A percentile compares a stretch with the other conserved stretches of the same genome.
Evolutionary conservation across 2,113 vertebrate species (phyloP).

Genomic region (Sarotherodon lohbergeri): DNA sequence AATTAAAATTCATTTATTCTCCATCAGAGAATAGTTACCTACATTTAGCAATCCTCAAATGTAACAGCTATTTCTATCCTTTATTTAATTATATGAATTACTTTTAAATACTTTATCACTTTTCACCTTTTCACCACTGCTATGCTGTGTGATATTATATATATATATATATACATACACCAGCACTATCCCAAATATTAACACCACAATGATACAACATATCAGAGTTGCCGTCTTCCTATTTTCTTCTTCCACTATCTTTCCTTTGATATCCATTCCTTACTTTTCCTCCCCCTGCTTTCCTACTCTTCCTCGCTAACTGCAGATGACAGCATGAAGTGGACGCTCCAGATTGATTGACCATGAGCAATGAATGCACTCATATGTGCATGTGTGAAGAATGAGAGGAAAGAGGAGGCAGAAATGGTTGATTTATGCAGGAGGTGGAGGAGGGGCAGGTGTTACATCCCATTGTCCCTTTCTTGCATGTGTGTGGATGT

Average conservation of each 20-base stretch:
- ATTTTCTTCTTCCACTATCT: background rate
- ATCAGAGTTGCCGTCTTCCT: background rate
- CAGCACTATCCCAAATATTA: conserved; percentile 22
- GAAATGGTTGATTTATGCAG: background rate
- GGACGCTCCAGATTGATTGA: conserved; percentile 24
- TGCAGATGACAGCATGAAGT: background rate
- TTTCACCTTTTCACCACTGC: background rate
- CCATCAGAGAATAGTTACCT: background rate
- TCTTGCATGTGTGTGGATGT: background rate
- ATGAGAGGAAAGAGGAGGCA: background rate
- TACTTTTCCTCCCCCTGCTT: background rate
- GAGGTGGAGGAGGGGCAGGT: background rate
- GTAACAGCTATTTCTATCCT: background rate
- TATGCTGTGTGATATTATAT: too few species aligned
- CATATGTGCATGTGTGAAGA: background rate
- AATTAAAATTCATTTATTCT: background rate
- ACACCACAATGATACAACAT: background rate
- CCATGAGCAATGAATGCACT: background rate
- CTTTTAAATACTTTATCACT: background rate
- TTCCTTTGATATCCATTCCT: background rate
- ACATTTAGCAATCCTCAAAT: background rate
- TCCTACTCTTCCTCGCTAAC: background rate
- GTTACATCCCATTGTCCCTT: background rate
- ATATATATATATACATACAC: background rate
- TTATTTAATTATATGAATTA: background rate